Evolutionary conservation across 2,888 invertebrate species (phyloP), one percentile per base, ranked within the genome.

Genomic region (Prenolepis imparis): DNA sequence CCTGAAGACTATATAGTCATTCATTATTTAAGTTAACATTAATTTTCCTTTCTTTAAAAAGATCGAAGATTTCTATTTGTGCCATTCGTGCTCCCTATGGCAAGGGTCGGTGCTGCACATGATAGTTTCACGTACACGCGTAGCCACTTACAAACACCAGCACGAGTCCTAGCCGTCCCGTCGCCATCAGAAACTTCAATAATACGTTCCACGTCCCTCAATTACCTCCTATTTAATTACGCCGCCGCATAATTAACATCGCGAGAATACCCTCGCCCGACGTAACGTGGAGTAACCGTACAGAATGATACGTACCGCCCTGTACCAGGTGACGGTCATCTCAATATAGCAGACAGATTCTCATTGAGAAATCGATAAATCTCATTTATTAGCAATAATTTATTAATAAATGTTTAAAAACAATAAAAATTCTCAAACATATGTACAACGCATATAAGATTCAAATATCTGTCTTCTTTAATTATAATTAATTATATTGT

Each of bases 171-270:
- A 57, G 74, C 72, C 68, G 61, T 77, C 72, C 86, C 84, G 21
- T 66, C 83, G 88, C 90, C 91, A 91, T 91, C 91, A 88, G 92
- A 93, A 93, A 92, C 93, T 93, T 93, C 93, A 92, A 91, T 92
- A 93, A 92, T 93, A 93, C 91, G 91, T 90, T 91, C 90, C 90
- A 89, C 90, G 89, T 91, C 91, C 91, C 92, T 91, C 91, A 93
- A 93, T 93, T 93, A 93, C 92, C 92, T 90, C 84, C 91, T 91
- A 93, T 92, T 93, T 93, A 92, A 92, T 93, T 93, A 92, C 91
- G 90, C 86, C 88, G 89, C 89, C 90, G 92, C 91, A 92, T 93
- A 93, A 93, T 92, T 92, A 92, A 93, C 91, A 90, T 89, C 89
- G 88, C 90, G 90, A 86, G 87, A 86, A 84, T 87, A 85, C 87